These are phyloP conservation scores for Cacoxenus indagator DNA, from an alignment of 2,888 invertebrate species.

Conservation along the genomic window DNA sequence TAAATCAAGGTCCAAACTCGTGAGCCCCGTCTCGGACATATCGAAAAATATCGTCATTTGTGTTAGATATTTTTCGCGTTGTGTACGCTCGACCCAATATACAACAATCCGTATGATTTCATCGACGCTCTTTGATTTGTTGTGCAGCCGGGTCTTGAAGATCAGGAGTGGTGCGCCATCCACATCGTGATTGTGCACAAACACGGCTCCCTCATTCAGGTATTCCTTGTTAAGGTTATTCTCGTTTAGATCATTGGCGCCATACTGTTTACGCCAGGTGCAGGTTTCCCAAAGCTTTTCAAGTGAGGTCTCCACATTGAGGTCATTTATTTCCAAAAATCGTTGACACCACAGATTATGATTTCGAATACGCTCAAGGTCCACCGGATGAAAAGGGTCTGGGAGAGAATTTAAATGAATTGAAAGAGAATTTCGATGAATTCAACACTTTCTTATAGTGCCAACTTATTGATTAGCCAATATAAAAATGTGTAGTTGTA, in stretches of 20 bases:
- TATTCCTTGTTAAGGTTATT: conserved; percentile 79
- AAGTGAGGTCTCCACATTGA: conserved; percentile 78
- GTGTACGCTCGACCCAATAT: conserved; percentile 77
- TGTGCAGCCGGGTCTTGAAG: conserved; percentile 84
- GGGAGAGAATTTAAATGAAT: not conserved
- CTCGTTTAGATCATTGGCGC: conserved; percentile 82
- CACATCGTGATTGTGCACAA: conserved; percentile 82
- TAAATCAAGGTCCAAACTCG: conserved; percentile 93
- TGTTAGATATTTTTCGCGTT: conserved; percentile 80
- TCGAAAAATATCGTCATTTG: conserved; percentile 90
- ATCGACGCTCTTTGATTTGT: conserved; percentile 81
- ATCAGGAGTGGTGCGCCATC: conserved; percentile 85
- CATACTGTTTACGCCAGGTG: conserved; percentile 85
- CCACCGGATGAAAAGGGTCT: conserved; percentile 75
- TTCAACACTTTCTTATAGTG: no score
- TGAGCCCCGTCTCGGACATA: conserved; percentile 87
- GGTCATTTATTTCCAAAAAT: conserved; percentile 81
- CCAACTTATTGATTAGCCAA: no score
- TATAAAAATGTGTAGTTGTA: no score
- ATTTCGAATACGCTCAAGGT: conserved; percentile 79
- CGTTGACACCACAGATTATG: conserved; percentile 80
- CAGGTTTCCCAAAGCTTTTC: conserved; percentile 86
- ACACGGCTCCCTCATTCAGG: conserved; percentile 83
- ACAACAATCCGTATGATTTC: conserved; percentile 85
- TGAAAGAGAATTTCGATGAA: no score